phyloP scores from a whole-genome alignment of 2,888 invertebrate genomes.

The Stenolophus ochropezus region DNA sequence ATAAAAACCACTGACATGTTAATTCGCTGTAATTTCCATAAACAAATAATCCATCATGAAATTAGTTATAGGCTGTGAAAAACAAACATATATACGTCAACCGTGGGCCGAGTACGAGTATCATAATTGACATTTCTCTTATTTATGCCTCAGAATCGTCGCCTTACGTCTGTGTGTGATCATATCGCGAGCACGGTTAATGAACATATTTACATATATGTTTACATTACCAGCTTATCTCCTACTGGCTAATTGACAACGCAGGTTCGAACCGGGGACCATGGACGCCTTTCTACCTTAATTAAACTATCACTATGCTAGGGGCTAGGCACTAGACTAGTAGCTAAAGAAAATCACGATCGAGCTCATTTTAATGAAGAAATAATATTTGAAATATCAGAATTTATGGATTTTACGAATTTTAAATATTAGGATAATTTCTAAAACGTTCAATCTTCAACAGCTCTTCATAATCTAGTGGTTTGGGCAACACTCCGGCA shows the following conservation, averaged over 20 bases:
- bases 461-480: too few species aligned
- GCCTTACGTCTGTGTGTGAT: neutral
- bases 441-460: too few species aligned
- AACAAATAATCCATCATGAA: neutral
- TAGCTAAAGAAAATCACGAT: too few species aligned
- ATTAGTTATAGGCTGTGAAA: neutral
- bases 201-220: conserved; percentile 43
- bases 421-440: too few species aligned
- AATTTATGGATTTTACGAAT: too few species aligned
- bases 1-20: neutral
- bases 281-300: neutral
- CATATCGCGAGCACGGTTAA: conserved; percentile 2
- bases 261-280: neutral
- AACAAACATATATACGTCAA: neutral
- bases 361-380: too few species aligned
- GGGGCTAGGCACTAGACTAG: too few species aligned
- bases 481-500: too few species aligned
- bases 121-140: neutral
- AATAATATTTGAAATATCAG: too few species aligned
- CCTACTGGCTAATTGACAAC: neutral
- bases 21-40: neutral
- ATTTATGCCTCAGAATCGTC: neutral
- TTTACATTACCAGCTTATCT: conserved; percentile 12
- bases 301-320: neutral
- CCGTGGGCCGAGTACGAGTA: neutral